Conservation (phyloP, 2,888 invertebrate species). For the Caenorhabditis parvicauda region DNA sequence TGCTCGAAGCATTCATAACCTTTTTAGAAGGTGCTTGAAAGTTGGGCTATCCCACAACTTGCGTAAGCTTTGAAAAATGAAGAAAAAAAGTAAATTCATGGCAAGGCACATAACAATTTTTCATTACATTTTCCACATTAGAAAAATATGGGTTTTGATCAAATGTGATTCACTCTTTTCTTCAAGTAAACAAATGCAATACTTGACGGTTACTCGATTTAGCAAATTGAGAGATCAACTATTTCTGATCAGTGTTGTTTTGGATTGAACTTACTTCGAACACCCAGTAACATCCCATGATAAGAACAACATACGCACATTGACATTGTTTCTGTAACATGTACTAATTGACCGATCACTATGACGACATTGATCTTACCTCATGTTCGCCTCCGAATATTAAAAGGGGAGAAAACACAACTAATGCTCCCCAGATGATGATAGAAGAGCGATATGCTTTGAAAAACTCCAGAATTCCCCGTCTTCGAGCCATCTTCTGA, state of each 20-base stretch:
- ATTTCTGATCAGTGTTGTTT: no score
- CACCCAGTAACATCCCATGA: constrained; percentile 60
- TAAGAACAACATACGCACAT: constrained; percentile 50
- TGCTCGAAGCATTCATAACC: no score
- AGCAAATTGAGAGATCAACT: no score
- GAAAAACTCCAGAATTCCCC: constrained; percentile 11
- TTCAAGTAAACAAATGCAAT: no score
- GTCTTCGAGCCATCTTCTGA: constrained; percentile 17
- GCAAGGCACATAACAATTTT: no score
- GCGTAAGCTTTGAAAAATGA: no score
- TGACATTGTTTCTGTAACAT: constrained; percentile 38
- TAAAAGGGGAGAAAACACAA: constrained; percentile 23
- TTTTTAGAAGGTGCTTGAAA: no score
- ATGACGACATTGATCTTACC: constrained; percentile 5
- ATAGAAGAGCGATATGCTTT: constrained; percentile 21
- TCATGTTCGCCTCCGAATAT: constrained; percentile 13
- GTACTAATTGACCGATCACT: not conserved
- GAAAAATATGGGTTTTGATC: not conserved
- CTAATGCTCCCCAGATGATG: constrained; percentile 24
- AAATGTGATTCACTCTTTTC: no score
- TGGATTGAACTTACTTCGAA: constrained; percentile 38
- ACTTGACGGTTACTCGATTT: no score
- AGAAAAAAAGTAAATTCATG: no score
- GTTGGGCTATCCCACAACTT: no score
- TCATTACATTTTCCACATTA: not conserved